phyloP scores from a whole-genome alignment of 2,113 vertebrate genomes.

The Albula goreensis region DNA sequence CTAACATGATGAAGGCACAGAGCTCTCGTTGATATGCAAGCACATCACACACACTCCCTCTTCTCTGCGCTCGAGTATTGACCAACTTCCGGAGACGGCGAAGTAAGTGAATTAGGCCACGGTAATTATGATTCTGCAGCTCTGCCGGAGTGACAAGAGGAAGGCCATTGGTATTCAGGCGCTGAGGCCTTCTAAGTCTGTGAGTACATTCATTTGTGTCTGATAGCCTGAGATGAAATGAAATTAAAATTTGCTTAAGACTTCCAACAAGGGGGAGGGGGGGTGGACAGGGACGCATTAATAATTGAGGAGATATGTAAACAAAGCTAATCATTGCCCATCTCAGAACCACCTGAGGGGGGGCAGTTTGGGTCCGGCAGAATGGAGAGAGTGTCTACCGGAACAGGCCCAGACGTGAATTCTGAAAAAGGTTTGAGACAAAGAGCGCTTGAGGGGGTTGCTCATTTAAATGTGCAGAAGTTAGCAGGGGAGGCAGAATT shows the following conservation, averaged over 20 bases:
- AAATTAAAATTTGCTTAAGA: not conserved
- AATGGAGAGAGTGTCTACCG: not conserved
- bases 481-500: not conserved
- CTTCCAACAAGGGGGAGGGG: no score
- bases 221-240: slow-evolving; percentile 16
- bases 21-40: not conserved
- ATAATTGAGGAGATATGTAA: slow-evolving; percentile 9
- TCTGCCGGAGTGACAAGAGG: not conserved
- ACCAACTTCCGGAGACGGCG: not conserved
- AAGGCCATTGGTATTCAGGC: not conserved
- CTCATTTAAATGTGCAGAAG: not conserved
- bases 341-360: not conserved
- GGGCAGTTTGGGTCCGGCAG: not conserved
- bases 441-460: not conserved
- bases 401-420: not conserved
- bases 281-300: not conserved
- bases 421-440: not conserved
- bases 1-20: no score
- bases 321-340: not conserved
- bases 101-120: not conserved
- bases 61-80: not conserved
- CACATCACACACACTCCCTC: not conserved
- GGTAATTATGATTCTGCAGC: not conserved
- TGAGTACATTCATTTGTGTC: slow-evolving; percentile 12
- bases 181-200: not conserved